Percentiles rank a stretch among this genome's conserved stretches.
Evolutionary conservation across 2,888 invertebrate species (phyloP).

Genomic region (Syritta pipiens): DNA sequence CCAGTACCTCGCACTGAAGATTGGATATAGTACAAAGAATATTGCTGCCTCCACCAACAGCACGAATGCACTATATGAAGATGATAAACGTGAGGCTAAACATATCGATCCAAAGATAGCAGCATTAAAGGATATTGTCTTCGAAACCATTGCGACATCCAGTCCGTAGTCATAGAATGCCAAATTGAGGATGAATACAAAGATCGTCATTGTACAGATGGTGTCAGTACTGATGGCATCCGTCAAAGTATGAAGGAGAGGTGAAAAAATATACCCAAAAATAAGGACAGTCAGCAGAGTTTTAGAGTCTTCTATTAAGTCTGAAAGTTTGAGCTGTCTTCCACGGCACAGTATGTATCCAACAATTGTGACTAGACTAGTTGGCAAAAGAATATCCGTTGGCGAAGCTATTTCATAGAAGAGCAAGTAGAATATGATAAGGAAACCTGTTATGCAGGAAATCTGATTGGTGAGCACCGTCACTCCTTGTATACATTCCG

Average conservation of each 20-base stretch:
- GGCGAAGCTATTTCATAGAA: conserved; percentile 85
- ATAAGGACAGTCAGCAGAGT: conserved; percentile 90
- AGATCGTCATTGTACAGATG: conserved; percentile 94
- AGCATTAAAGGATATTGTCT: conserved; percentile 94
- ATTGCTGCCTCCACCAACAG: conserved; percentile 93
- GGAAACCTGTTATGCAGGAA: conserved; percentile 87
- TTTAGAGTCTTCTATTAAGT: conserved; percentile 83
- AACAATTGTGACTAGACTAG: conserved; percentile 81
- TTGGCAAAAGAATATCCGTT: conserved; percentile 82
- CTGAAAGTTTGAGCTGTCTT: conserved; percentile 71
- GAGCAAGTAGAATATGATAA: conserved; percentile 86
- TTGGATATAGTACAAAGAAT: conserved; percentile 93
- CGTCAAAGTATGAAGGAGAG: conserved; percentile 95
- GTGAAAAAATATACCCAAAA: conserved; percentile 93
- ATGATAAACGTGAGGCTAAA: conserved; percentile 92
- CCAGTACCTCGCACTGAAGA: conserved; percentile 84
- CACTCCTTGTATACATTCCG: conserved; percentile 87
- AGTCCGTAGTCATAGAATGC: conserved; percentile 96
- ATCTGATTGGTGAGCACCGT: conserved; percentile 90
- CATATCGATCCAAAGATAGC: conserved; percentile 97
- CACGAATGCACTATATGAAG: conserved; percentile 92
- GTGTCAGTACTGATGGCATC: conserved; percentile 98
- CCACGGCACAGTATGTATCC: conserved; percentile 83
- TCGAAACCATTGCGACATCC: conserved; percentile 90
- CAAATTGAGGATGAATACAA: conserved; percentile 93